Conservation (phyloP, 2,797 vertebrate genomes). For the Peromyscus eremicus region DNA sequence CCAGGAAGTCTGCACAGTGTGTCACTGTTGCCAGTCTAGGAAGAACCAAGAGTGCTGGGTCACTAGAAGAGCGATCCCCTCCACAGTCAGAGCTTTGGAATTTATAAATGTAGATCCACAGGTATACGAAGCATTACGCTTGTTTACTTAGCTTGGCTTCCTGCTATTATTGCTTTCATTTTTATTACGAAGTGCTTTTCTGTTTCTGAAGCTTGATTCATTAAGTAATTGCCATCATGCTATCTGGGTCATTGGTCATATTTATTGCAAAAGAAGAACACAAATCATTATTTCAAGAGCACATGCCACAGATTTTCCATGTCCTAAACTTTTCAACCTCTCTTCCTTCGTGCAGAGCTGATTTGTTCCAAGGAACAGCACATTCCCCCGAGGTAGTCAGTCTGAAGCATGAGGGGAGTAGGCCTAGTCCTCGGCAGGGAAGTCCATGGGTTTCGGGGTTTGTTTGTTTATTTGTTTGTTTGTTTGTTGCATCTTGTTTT, state of each 20-base stretch:
- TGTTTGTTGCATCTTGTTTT: not conserved
- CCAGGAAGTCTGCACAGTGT: not conserved
- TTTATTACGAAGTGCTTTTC: slow-evolving; percentile 68
- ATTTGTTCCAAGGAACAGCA: slow-evolving; percentile 69
- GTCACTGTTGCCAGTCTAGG: not conserved
- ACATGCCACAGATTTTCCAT: slow-evolving; percentile 82
- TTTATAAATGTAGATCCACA: slow-evolving; percentile 64
- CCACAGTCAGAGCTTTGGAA: slow-evolving; percentile 66
- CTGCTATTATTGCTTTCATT: slow-evolving; percentile 66
- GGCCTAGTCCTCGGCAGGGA: not conserved
- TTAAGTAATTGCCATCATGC: slow-evolving; percentile 74
- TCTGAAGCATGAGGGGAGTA: slow-evolving; percentile 26
- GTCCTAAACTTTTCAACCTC: slow-evolving; percentile 77
- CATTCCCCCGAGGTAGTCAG: slow-evolving; percentile 78
- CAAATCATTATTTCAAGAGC: slow-evolving; percentile 78
- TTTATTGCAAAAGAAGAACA: slow-evolving; percentile 83
- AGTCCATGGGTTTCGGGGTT: not conserved
- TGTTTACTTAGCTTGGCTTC: slow-evolving; percentile 74
- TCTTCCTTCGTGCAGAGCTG: slow-evolving; percentile 64
- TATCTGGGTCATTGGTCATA: slow-evolving; percentile 80
- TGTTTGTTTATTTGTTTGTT: not conserved
- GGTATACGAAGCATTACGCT: slow-evolving; percentile 5
- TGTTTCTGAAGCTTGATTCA: slow-evolving; percentile 80
- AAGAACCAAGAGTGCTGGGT: slow-evolving; percentile 38
- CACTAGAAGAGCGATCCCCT: slow-evolving; percentile 3